These are phyloP conservation scores for Salvelinus sp. DNA, from an alignment of 2,113 vertebrate genomes.

Conservation along the genomic window DNA sequence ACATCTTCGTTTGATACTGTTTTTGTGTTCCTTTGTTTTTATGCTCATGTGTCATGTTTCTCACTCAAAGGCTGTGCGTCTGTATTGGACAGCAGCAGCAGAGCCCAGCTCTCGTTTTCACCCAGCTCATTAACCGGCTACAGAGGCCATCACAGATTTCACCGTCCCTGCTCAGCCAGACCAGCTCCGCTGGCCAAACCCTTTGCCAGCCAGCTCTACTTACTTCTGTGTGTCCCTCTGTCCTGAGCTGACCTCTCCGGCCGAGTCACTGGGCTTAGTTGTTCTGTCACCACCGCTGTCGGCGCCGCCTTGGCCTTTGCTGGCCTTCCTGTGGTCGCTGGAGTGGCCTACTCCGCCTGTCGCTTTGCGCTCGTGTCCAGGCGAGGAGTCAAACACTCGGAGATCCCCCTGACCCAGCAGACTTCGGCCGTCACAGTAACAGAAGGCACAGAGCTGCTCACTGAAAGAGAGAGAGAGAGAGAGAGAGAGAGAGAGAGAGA, in stretches of 20 bases:
- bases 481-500: constrained; percentile 12
- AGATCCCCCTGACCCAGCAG: constrained; percentile 97
- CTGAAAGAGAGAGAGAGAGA: constrained; percentile 61
- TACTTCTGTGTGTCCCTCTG: constrained; percentile 67
- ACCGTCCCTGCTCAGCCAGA: neutral
- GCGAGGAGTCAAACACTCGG: constrained; percentile 83
- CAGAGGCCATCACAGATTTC: constrained; percentile 22
- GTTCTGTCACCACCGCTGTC: constrained; percentile 71
- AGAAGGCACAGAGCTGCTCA: constrained; percentile 96
- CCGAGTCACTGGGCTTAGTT: constrained; percentile 61
- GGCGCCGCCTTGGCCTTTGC: constrained; percentile 41
- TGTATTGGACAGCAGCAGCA: no score
- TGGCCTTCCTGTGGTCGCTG: constrained; percentile 59
- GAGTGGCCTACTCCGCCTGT: constrained; percentile 51
- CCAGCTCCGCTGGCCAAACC: constrained; percentile 1
- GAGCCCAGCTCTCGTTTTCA: constrained; percentile 16
- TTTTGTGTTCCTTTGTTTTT: neutral
- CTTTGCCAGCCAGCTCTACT: constrained; percentile 24
- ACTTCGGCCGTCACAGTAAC: constrained; percentile 93
- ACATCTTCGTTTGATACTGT: neutral
- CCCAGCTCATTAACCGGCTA: constrained; percentile 27
- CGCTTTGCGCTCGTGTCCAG: constrained; percentile 73
- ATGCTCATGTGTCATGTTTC: no score
- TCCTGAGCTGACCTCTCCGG: constrained; percentile 67
- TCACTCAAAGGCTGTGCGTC: no score